phyloP scores from a whole-genome alignment of 1,140 invertebrate genomes.

The Aphidius ervi region DNA sequence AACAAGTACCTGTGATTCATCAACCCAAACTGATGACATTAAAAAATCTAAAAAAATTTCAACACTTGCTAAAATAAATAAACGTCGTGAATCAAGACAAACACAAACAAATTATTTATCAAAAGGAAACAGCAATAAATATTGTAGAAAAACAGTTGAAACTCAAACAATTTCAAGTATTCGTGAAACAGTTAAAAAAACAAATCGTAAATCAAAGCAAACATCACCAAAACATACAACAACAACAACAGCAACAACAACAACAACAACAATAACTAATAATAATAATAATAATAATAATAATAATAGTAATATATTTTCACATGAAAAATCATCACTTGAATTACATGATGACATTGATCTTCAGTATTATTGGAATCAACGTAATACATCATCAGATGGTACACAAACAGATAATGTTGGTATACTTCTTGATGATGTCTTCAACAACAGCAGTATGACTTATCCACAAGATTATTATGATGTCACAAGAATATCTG shows the following conservation, averaged over 20 bases:
- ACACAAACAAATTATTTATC: conserved; percentile 49
- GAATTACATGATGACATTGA: conserved; percentile 43
- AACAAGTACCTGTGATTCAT: conserved; percentile 34
- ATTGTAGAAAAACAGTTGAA: conserved; percentile 43
- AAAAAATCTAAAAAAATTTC: conserved; percentile 32
- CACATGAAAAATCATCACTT: conserved; percentile 45
- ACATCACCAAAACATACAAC: conserved; percentile 30
- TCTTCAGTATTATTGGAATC: conserved; percentile 49
- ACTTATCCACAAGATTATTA: conserved; percentile 22
- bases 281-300: conserved; percentile 15
- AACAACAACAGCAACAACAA: too few relatives aligned
- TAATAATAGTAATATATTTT: conserved; percentile 33
- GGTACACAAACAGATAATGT: conserved; percentile 50
- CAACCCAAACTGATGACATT: conserved; percentile 46
- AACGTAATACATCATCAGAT: conserved; percentile 40
- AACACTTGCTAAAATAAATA: conserved; percentile 31
- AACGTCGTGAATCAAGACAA: conserved; percentile 46
- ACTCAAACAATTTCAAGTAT: conserved; percentile 49
- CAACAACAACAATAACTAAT: conserved; percentile 27
- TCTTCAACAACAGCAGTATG: conserved; percentile 36
- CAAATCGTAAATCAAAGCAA: conserved; percentile 6
- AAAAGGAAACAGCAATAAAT: conserved; percentile 31
- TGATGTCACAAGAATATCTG: conserved; percentile 32
- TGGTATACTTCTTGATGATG: conserved; percentile 42
- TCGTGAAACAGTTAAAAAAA: conserved; percentile 20